Evolutionary conservation across 2,797 vertebrate species (phyloP).

Genomic region (Sebastes jordani): DNA sequence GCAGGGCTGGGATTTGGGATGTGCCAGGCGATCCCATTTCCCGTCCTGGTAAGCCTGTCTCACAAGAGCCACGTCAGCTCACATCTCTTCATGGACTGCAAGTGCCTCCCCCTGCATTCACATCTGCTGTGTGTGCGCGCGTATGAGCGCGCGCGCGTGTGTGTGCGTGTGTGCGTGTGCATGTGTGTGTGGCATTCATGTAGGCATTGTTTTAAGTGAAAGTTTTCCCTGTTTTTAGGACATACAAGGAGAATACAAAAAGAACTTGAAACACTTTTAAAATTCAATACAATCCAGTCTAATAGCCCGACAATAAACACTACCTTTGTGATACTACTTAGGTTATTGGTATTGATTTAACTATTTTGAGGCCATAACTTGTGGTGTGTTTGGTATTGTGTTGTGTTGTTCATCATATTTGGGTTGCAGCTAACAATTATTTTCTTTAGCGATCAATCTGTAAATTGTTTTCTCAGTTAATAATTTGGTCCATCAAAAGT

Average conservation of each 20-base stretch:
- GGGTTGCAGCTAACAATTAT: no score
- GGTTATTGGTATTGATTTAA: background rate
- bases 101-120: constrained; percentile 33
- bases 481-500: background rate
- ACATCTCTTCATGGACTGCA: constrained; percentile 55
- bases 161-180: background rate
- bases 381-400: background rate
- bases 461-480: background rate
- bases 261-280: background rate
- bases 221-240: background rate
- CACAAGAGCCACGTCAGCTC: constrained; percentile 64
- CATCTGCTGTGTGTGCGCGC: constrained; percentile 21
- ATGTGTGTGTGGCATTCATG: background rate
- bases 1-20: constrained; percentile 54
- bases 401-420: background rate
- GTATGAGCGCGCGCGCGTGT: background rate
- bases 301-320: background rate
- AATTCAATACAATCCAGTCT: background rate
- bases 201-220: background rate
- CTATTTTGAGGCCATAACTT: background rate
- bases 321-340: no score
- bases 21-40: constrained; percentile 51
- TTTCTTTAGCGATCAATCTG: background rate
- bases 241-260: background rate
- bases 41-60: constrained; percentile 48